phyloP scores from a whole-genome alignment of 2,888 invertebrate species.

The Itoplectis maculator region DNA sequence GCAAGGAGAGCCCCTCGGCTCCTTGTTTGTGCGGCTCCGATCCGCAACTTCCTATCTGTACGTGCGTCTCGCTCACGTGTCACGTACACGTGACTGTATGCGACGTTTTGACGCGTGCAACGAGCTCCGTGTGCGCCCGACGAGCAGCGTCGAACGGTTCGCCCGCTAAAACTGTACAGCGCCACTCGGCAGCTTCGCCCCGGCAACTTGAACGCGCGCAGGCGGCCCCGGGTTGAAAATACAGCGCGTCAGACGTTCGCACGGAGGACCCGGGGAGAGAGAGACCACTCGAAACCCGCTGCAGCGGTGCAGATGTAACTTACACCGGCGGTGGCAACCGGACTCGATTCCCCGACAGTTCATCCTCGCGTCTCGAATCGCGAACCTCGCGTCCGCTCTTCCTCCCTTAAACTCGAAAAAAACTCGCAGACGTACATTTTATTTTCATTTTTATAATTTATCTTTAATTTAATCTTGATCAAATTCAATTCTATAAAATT shows the following conservation, averaged over 20 bases:
- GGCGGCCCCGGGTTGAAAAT: conserved; percentile 8
- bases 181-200: background rate
- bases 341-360: conserved; percentile 69
- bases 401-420: background rate
- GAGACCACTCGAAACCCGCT: conserved; percentile 31
- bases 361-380: conserved; percentile 65
- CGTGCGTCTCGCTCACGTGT: conserved; percentile 13
- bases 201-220: background rate
- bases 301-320: conserved; percentile 70
- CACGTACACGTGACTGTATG: conserved; percentile 5
- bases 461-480: background rate
- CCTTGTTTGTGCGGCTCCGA: background rate
- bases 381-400: conserved; percentile 51
- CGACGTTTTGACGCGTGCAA: background rate
- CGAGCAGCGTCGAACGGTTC: background rate
- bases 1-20: background rate
- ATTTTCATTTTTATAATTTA: conserved; percentile 3
- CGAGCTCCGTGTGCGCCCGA: background rate
- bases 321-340: conserved; percentile 73
- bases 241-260: background rate
- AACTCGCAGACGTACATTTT: background rate
- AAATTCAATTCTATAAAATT: background rate
- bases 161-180: background rate
- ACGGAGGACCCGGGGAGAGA: conserved; percentile 4
- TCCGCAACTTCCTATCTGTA: background rate